phyloP scores from a whole-genome alignment of 2,888 invertebrate species.

The Hydriomena furcata region DNA sequence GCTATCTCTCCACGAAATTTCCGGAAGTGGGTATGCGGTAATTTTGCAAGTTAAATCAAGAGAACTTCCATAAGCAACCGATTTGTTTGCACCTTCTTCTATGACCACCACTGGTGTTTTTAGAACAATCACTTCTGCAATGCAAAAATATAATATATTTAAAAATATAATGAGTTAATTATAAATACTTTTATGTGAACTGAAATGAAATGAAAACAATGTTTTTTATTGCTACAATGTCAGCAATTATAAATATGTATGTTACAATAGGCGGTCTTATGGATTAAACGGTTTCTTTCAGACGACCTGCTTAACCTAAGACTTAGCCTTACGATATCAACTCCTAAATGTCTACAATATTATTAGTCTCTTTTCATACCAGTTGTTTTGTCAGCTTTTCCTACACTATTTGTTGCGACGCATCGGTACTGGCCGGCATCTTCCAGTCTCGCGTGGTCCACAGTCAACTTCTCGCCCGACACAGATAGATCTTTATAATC shows the following conservation, averaged over 20 bases:
- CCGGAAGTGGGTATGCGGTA: conserved; percentile 16
- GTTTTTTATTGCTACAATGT: too few species aligned
- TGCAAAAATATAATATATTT: too few species aligned
- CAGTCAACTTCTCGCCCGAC: conserved; percentile 9
- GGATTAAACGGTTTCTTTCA: too few species aligned
- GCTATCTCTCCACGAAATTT: conserved; percentile 18
- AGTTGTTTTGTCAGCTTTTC: not conserved
- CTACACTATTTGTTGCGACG: conserved; percentile 3
- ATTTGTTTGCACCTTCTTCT: conserved; percentile 3
- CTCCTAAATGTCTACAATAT: too few species aligned
- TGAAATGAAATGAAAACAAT: too few species aligned
- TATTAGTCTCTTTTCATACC: not conserved
- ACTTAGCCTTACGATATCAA: too few species aligned
- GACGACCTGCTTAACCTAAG: too few species aligned
- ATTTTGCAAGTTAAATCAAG: conserved; percentile 15
- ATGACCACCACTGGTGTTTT: conserved; percentile 11
- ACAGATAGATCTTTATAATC: not conserved
- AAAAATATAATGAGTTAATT: too few species aligned
- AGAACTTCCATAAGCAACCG: conserved; percentile 12
- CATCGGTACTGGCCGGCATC: conserved; percentile 21
- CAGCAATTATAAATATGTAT: too few species aligned
- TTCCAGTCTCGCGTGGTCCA: not conserved
- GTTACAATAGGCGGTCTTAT: too few species aligned
- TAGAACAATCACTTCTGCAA: conserved; percentile 22
- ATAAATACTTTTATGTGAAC: too few species aligned